These are phyloP conservation scores for Trididemnum nubilum DNA, from an alignment of 23 tunicate species.

Conservation along the genomic window DNA sequence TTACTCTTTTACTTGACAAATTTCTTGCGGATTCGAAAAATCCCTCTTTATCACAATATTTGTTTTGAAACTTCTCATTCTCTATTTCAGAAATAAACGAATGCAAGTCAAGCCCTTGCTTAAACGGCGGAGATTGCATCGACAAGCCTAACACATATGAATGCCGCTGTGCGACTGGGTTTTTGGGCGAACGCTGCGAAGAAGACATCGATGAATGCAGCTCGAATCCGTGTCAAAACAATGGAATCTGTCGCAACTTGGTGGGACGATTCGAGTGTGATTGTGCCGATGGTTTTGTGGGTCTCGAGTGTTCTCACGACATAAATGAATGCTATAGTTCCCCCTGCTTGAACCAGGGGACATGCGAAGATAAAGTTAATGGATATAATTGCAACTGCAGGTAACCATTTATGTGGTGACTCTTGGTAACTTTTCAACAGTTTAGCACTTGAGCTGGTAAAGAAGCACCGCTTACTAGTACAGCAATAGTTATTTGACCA, in stretches of 20 bases:
- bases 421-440: too few relatives aligned
- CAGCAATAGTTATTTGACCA: too few relatives aligned
- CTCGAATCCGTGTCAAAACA: conserved; percentile 69
- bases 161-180: conserved; percentile 70
- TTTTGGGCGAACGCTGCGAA: conserved; percentile 58
- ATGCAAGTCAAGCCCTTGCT: conserved; percentile 65
- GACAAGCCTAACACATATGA: conserved; percentile 64
- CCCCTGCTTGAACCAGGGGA: conserved; percentile 80
- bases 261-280: conserved; percentile 68
- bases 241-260: conserved; percentile 60
- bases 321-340: conserved; percentile 69
- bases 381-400: conserved; percentile 73
- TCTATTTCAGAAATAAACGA: conserved; percentile 35
- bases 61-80: too few relatives aligned
- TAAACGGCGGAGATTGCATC: conserved; percentile 78
- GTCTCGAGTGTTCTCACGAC: conserved; percentile 52
- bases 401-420: neutral
- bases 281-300: conserved; percentile 72
- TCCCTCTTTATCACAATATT: too few relatives aligned
- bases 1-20: too few relatives aligned
- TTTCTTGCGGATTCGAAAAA: too few relatives aligned
- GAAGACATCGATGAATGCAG: conserved; percentile 75
- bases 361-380: conserved; percentile 73
- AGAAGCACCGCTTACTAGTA: too few relatives aligned
- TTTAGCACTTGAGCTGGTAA: too few relatives aligned